Base-by-base conservation (phyloP, 2,888 invertebrate species). In the Gisinianus flammeolus region DNA sequence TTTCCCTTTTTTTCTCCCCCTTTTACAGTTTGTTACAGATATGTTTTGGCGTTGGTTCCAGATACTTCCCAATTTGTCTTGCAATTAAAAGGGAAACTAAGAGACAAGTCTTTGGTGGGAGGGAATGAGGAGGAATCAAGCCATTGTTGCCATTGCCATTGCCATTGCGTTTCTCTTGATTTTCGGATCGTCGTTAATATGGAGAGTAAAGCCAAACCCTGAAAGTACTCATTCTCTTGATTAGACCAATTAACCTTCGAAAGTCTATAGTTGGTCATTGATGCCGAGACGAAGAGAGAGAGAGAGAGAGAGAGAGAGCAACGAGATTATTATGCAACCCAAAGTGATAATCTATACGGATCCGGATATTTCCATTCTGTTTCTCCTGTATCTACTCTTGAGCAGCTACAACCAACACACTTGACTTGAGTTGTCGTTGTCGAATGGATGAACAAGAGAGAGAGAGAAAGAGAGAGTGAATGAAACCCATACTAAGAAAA, bases 161-260 rank as follows among this genome's bases (percentile, higher is more conserved):
- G n/a, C n/a, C n/a, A n/a, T n/a, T n/a, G n/a, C n/a, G n/a, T n/a
- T n/a, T n/a, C n/a, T 44, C 44, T 44, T 44, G 44, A 16, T 44
- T 44, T 44, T 44, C 12, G 44, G 44, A 44, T n/a, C n/a, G n/a
- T n/a, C n/a, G n/a, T n/a, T n/a, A n/a, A n/a, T n/a, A n/a, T n/a
- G n/a, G n/a, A n/a, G n/a, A n/a, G n/a, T n/a, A n/a, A n/a, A n/a
- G n/a, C n/a, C n/a, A n/a, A 44, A 44, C 44, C 69, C 67, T 67
- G 67, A 44, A 44, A 44, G 44, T 44, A 22, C 56, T 54, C 71
- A n/a, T n/a, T 28, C 30, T 54, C 72, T 72, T 72, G 72, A 72
- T 72, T 72, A 58, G 72, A 31, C 72, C 58, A 72, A 72, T 72
- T 72, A 72, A 72, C 72, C 72, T 58, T 54, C 58, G 58, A 56